Base-by-base conservation (phyloP, 2,888 invertebrate genomes). In the Yponomeuta plumbellus region DNA sequence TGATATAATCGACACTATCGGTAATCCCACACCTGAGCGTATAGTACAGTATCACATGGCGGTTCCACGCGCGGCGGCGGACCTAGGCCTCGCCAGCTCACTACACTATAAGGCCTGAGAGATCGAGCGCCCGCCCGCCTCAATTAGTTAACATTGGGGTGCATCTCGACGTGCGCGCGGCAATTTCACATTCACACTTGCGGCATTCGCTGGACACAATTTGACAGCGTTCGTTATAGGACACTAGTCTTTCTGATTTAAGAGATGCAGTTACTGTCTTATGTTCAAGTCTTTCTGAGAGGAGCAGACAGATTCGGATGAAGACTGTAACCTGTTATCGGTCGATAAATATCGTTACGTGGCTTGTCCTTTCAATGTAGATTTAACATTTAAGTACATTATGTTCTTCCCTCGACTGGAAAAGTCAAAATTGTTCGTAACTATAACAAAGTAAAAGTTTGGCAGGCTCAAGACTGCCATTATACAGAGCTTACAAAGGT, bases 131-230 rank as follows among this genome's bases (percentile, higher is more conserved):
- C 79, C 81, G 81, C 79, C 80, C 84, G 81, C 82, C 81, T 78
- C 80, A 85, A 86, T 86, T 86, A 84, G 84, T 85, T 87, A 88
- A 88, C 84, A 86, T 89, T 90, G 44, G 13, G 44, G 44, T 52
- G 44, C 44, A 17, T 64, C 20, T 52, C 3, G 17, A 52, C 44
- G 5, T 52, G 17, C 44, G 44, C 44, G 44, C 44, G 44, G 44
- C 44, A 52, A 52, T 17, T 52, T 52, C 44, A 52, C 13, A 52
- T 52, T 17, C 44, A 17, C 44, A 52, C 44, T 8, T 34, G 44
- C 3, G 3, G 17, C 17, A 52, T 52, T 52, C 44, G 44, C 17
- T 52, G 44, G 17, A 52, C 13, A 52, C 44, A 52, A 17, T 52
- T 52, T 52, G 8, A 52, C 44, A 52, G 44, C 44, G 13, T 44